Percentiles rank a stretch among this genome's conserved stretches.
Evolutionary conservation across 2,888 invertebrate genomes (phyloP).

Genomic region (Diaphora mendica): DNA sequence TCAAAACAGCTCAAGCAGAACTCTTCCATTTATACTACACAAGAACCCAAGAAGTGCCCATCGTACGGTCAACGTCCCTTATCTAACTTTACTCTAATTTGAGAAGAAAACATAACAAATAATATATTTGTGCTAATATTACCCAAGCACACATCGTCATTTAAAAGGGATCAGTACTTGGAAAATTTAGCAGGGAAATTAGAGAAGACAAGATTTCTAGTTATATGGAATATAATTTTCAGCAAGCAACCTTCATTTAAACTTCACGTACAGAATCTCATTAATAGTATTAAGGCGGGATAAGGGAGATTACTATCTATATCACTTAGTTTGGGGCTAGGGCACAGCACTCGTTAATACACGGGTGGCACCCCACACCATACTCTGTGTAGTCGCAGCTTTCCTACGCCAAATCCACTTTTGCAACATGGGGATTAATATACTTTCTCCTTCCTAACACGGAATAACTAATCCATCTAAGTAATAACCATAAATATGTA

Average conservation of each 20-base stretch:
- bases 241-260: slow-evolving; percentile 8
- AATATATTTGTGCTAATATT: not conserved
- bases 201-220: not conserved
- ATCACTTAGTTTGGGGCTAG: slow-evolving; percentile 44
- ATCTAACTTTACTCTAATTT: not conserved
- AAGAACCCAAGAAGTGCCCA: not conserved
- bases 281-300: slow-evolving; percentile 43
- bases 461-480: slow-evolving; percentile 50
- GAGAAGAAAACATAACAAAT: no score
- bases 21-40: no score
- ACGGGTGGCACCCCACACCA: slow-evolving; percentile 32
- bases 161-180: not conserved
- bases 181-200: not conserved
- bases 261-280: slow-evolving; percentile 31
- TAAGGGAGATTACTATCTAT: slow-evolving; percentile 48
- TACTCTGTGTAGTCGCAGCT: slow-evolving; percentile 42
- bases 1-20: no score
- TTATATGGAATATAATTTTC: slow-evolving; percentile 2
- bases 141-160: not conserved
- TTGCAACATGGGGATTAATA: slow-evolving; percentile 44
- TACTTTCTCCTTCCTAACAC: slow-evolving; percentile 38
- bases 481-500: slow-evolving; percentile 51
- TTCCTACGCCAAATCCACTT: slow-evolving; percentile 44
- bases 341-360: slow-evolving; percentile 40
- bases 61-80: not conserved